Conservation (phyloP, 2,113 vertebrate genomes). For the Lamprotornis superbus region DNA sequence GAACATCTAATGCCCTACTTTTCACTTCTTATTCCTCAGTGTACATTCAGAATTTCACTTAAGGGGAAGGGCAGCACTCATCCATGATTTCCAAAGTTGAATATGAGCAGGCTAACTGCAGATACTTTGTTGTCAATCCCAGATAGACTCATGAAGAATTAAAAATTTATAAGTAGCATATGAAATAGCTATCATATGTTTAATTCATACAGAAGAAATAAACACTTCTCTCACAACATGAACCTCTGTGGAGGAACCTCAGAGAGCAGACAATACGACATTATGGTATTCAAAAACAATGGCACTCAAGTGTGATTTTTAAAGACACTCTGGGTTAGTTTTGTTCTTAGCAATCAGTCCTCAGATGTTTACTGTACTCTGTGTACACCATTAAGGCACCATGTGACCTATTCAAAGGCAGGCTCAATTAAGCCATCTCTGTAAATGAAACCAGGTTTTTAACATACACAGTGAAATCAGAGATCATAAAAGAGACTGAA, state of each 20-base stretch:
- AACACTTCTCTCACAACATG: background rate
- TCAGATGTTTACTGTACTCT: slow-evolving; percentile 37
- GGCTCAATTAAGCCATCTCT: slow-evolving; percentile 1
- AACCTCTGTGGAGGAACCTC: background rate
- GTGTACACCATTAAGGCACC: slow-evolving; percentile 17
- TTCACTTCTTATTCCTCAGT: background rate
- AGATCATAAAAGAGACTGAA: slow-evolving; percentile 7
- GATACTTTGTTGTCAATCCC: background rate
- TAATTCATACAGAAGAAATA: slow-evolving; percentile 45
- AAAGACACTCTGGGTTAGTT: slow-evolving; percentile 15
- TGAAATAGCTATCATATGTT: slow-evolving; percentile 31
- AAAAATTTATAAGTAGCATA: slow-evolving; percentile 8
- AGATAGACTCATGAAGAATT: slow-evolving; percentile 29
- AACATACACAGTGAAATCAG: slow-evolving; percentile 2
- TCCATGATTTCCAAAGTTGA: background rate
- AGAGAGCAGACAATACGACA: background rate
- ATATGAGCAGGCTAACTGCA: background rate
- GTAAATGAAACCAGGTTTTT: slow-evolving; percentile 17
- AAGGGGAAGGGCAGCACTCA: background rate
- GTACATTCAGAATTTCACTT: background rate
- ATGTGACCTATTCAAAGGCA: slow-evolving; percentile 11
- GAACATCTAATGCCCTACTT: background rate
- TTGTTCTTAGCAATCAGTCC: slow-evolving; percentile 10
- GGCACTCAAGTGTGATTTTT: background rate
- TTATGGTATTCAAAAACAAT: background rate